Percentiles rank a stretch among this genome's conserved stretches.
These are phyloP conservation scores for Cyphomyrus plagiostoma DNA, from an alignment of 2,113 vertebrate genomes.

Conservation along the genomic window DNA sequence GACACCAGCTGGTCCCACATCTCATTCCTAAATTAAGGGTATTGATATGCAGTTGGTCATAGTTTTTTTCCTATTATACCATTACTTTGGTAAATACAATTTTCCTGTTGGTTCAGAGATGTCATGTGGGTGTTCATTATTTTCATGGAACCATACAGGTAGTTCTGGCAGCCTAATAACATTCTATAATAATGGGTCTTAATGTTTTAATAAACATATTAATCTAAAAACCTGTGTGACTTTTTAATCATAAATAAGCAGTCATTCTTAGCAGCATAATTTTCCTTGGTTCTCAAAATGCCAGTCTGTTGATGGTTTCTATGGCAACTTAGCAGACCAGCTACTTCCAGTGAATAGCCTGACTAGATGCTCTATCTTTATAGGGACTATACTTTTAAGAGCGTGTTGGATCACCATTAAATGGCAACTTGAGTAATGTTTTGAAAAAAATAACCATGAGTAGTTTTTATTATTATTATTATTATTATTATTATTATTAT, in stretches of 20 bases:
- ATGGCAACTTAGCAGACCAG: not conserved
- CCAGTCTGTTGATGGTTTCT: not conserved
- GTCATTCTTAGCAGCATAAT: not conserved
- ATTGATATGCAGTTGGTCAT: not conserved
- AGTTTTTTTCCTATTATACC: not conserved
- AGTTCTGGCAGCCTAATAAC: not conserved
- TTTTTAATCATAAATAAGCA: not conserved
- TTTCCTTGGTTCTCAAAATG: not conserved
- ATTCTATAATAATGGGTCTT: not conserved
- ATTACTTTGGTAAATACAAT: not conserved
- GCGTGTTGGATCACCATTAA: not conserved
- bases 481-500: not conserved
- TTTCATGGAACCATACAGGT: not conserved
- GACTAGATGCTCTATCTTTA: not conserved
- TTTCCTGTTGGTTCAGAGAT: not conserved
- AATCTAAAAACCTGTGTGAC: not conserved
- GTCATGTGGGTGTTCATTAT: not conserved
- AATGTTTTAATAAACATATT: not conserved
- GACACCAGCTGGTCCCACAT: not conserved
- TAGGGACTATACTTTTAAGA: not conserved
- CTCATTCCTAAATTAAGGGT: not conserved
- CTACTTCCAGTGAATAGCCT: not conserved
- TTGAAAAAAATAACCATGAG: not conserved
- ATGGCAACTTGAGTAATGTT: not conserved
- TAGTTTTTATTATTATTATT: not conserved